Evolutionary conservation across 2,888 invertebrate species (phyloP), one percentile per base, ranked within the genome.

Genomic region (Macrophya alboannulata): DNA sequence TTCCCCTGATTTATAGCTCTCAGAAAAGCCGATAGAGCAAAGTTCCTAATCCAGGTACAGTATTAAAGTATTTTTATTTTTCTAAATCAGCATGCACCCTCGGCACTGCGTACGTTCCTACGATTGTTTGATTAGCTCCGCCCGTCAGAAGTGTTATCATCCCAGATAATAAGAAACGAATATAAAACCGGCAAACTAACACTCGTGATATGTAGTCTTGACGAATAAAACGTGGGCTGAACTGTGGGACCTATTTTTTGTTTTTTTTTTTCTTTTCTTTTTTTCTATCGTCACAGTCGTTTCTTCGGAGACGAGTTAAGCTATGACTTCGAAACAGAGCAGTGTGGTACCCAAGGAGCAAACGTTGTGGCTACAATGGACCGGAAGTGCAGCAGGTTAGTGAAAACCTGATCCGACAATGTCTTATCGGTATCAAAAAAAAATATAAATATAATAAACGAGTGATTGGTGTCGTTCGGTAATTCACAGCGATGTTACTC

Each of bases 401-500:
- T 74, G 45, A 74, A 74, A 25, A 10, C 21, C 43, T 12, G 31
- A 74, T 45, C 21, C 17, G 2, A 31, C 45, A 21, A 6, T 45
- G 43, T 10, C 17, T 15, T 15, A 40, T 45, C 45, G 3, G 0
- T 15, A 31, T 31, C 3, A 17, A 25, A 45, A 21, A 43, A 21
- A 45, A 91, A 91, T 88, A 43, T n/a, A n/a, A n/a, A n/a, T n/a
- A 45, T 43, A 21, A n/a, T n/a, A 17, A 15, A 31, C 15, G 10
- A 74, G 40, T 45, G 37, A 25, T 25, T 25, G 37, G 65, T 31
- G 31, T 25, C 8, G 25, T 81, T 81, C 31, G 10, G 10, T 81
- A 5, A 81, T 81, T 77, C 17, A 31, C 81, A 92, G 92, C 91
- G n/a, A 87, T 87, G 37, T 43, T 91, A 31, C 76, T 91, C 82